Conservation (phyloP, 1,140 invertebrate species). For the Liolophura sinensis region DNA sequence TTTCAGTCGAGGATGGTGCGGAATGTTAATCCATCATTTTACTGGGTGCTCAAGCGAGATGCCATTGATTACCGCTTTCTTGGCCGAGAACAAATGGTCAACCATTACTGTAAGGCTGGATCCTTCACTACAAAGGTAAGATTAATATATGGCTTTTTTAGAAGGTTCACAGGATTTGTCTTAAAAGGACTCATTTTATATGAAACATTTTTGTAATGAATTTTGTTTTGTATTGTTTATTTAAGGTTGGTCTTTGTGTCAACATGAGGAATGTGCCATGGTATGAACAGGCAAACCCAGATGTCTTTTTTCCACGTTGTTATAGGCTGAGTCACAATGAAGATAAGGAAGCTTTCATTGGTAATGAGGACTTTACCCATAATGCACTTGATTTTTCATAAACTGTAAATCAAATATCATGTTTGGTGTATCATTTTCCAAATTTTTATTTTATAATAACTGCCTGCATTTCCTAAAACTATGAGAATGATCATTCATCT, state of each 20-base stretch:
- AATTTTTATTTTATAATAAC: background rate
- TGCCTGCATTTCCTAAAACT: background rate
- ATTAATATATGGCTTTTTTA: background rate
- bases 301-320: constrained; percentile 83
- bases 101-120: constrained; percentile 75
- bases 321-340: constrained; percentile 74
- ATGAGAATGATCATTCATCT: too few relatives aligned
- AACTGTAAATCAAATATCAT: too few relatives aligned
- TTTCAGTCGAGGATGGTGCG: constrained; percentile 59
- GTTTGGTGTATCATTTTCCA: too few relatives aligned
- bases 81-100: constrained; percentile 70
- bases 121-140: constrained; percentile 86
- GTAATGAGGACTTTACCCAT: constrained; percentile 20
- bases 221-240: constrained; percentile 4
- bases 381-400: too few relatives aligned
- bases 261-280: constrained; percentile 86
- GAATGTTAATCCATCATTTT: constrained; percentile 72
- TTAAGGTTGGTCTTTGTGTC: constrained; percentile 69
- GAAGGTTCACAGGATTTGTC: background rate
- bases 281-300: constrained; percentile 80
- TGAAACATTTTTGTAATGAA: background rate
- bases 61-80: constrained; percentile 72
- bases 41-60: constrained; percentile 86
- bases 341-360: constrained; percentile 82
- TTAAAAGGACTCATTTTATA: background rate